Percentiles rank a stretch among this genome's conserved stretches.
Conservation (phyloP, 2,888 invertebrate species). For the Cancer borealis region DNA sequence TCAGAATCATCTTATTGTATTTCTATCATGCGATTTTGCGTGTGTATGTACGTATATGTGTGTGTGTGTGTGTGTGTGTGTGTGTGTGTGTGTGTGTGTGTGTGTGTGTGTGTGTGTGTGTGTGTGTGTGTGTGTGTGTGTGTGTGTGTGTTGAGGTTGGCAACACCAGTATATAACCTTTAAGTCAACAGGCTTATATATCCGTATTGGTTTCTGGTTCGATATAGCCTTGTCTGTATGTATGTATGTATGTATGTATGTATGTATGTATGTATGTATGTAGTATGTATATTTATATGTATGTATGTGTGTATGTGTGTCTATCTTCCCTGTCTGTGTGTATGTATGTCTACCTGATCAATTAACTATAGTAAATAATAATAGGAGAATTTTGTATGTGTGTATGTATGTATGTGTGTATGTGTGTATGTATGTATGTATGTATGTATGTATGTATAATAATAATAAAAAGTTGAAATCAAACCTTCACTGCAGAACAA, state of each 20-base stretch:
- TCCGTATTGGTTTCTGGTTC: slow-evolving; percentile 1
- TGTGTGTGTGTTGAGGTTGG: not conserved
- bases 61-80: not conserved
- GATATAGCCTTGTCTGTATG: not conserved
- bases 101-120: slow-evolving; percentile 4
- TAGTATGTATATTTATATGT: not conserved
- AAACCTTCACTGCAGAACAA: no score
- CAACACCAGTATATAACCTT: slow-evolving; percentile 23
- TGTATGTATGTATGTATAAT: not conserved
- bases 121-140: slow-evolving; percentile 6
- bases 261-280: not conserved
- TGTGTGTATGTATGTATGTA: not conserved
- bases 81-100: not conserved
- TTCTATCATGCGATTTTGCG: no score
- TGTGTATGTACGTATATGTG: no score
- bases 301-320: not conserved
- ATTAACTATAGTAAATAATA: no score
- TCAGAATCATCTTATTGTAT: not conserved
- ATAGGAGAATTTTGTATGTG: not conserved
- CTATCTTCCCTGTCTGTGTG: not conserved
- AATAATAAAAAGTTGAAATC: no score
- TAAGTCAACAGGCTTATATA: not conserved
- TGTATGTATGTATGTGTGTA: not conserved
- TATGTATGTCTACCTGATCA: not conserved
- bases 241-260: no score